phyloP scores from a whole-genome alignment of 1,140 invertebrate species.

The Rhyzopertha dominica region DNA sequence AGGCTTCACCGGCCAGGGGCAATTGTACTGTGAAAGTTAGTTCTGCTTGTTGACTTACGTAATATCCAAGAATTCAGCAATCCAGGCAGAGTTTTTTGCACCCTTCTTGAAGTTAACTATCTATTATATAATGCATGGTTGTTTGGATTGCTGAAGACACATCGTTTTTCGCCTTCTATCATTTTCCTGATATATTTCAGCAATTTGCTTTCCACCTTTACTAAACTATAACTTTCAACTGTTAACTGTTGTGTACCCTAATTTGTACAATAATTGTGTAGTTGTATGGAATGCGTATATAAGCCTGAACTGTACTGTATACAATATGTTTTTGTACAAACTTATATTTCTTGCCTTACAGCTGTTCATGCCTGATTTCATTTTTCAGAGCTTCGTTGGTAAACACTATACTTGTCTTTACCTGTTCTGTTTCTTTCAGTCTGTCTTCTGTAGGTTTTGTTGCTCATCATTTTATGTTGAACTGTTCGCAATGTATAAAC shows the following conservation, averaged over 20 bases:
- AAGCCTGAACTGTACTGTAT: conserved; percentile 42
- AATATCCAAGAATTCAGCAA: no score
- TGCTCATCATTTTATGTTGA: conserved; percentile 18
- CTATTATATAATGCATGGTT: no score
- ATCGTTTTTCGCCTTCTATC: no score
- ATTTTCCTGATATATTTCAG: no score
- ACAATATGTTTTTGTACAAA: conserved; percentile 37
- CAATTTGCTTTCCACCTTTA: no score
- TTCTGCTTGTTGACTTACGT: conserved; percentile 35
- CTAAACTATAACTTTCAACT: no score
- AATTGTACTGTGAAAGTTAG: conserved; percentile 74
- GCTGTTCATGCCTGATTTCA: conserved; percentile 31
- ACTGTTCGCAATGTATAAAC: conserved; percentile 38
- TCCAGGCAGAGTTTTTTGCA: no score
- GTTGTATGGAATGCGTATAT: no score
- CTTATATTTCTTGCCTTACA: conserved; percentile 25
- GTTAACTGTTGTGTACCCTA: no score
- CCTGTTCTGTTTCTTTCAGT: conserved; percentile 44
- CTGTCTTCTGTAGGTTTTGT: conserved; percentile 37
- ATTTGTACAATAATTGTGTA: no score
- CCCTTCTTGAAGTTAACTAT: no score
- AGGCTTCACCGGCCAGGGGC: conserved; percentile 72
- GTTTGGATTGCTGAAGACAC: no score
- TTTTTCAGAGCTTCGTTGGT: conserved; percentile 34
- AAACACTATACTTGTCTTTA: conserved; percentile 34